These are phyloP conservation scores for Poecilia latipinna DNA, from an alignment of 2,113 vertebrate species.

Conservation along the genomic window DNA sequence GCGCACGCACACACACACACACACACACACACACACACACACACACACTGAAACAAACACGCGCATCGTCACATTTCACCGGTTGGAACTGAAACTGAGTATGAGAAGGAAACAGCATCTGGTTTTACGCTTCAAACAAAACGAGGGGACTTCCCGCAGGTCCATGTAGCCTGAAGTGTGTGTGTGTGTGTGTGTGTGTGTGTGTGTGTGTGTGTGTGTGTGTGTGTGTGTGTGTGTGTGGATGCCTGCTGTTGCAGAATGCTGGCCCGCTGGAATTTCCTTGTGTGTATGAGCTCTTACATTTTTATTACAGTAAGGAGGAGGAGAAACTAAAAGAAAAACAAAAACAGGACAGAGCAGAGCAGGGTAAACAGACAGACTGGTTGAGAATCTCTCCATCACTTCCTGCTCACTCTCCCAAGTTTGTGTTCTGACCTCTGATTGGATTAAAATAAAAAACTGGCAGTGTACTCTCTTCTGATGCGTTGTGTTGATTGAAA, in stretches of 20 bases:
- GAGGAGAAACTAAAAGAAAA: neutral
- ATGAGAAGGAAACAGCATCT: neutral
- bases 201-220: slow-evolving; percentile 3
- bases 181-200: slow-evolving; percentile 1
- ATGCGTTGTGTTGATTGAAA: too few species aligned
- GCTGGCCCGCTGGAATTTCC: neutral
- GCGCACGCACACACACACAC: too few species aligned
- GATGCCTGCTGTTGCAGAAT: neutral
- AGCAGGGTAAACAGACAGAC: neutral
- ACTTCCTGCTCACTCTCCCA: neutral
- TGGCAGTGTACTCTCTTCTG: neutral
- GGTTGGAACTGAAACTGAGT: neutral
- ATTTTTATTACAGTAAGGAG: neutral
- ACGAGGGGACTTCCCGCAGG: neutral
- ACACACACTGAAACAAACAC: too few species aligned
- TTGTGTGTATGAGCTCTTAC: neutral
- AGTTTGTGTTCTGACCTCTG: neutral
- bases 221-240: slow-evolving; percentile 8
- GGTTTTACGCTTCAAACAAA: neutral
- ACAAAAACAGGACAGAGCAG: neutral
- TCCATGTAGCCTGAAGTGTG: neutral
- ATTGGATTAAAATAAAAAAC: neutral
- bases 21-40: too few species aligned
- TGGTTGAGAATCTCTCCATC: neutral
- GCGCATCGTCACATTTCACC: neutral